phyloP scores from a whole-genome alignment of 2,797 vertebrate genomes.

The Girardinus metallicus region DNA sequence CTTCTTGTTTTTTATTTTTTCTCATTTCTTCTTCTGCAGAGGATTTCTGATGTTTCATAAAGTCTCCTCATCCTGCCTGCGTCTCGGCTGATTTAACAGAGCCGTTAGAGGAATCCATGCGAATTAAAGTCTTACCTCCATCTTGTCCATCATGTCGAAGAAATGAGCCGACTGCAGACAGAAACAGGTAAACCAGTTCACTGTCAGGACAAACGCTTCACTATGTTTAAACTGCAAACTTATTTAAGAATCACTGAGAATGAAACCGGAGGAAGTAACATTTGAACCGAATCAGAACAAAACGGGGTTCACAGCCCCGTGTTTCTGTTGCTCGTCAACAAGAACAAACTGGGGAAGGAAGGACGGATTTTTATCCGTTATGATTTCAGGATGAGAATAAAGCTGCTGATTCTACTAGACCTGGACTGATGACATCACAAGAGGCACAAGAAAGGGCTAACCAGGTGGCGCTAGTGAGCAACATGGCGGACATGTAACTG shows the following conservation, averaged over 20 bases:
- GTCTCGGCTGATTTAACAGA: background rate
- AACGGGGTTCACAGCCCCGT: background rate
- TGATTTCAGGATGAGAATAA: background rate
- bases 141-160: slow-evolving; percentile 92
- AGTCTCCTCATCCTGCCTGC: background rate
- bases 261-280: background rate
- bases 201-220: background rate
- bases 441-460: background rate
- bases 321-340: background rate
- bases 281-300: background rate
- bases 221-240: background rate
- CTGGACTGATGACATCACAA: background rate
- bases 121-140: slow-evolving; percentile 86
- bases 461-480: background rate
- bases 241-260: background rate
- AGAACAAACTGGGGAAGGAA: background rate
- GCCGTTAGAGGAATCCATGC: background rate
- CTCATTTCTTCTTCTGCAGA: background rate
- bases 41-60: background rate
- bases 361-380: background rate
- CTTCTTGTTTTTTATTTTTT: background rate
- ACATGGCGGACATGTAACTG: background rate
- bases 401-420: background rate
- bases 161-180: slow-evolving; percentile 89
- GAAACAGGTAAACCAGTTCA: background rate